Conservation (phyloP, 2,113 vertebrate genomes). For the Excalfactoria chinensis region DNA sequence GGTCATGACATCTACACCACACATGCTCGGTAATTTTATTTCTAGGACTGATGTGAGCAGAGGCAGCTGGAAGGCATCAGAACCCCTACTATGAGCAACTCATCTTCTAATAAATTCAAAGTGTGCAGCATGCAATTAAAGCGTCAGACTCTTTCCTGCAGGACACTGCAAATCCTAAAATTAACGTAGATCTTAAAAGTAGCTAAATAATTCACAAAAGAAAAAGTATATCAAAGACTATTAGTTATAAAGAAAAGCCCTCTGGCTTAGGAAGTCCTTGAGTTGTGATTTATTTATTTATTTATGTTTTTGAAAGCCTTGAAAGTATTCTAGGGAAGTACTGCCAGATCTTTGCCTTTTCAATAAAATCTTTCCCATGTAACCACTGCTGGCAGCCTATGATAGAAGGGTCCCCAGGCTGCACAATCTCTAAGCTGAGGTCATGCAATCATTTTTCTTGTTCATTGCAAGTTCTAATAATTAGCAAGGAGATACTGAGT, state of each 20-base stretch:
- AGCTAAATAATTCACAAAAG: not conserved
- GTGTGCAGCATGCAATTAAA: not conserved
- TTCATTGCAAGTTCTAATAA: not conserved
- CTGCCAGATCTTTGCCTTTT: not conserved
- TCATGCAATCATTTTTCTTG: not conserved
- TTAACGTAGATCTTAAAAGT: not conserved
- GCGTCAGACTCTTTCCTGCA: not conserved
- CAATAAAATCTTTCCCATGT: not conserved
- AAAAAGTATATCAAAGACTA: not conserved
- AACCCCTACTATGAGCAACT: not conserved
- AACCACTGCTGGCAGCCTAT: not conserved
- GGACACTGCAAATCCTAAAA: not conserved
- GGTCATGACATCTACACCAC: rapidly evolving
- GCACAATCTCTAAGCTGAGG: not conserved
- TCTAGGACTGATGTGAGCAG: not conserved
- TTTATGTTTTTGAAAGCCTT: not conserved
- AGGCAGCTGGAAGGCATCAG: not conserved
- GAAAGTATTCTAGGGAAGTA: not conserved
- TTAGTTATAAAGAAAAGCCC: not conserved
- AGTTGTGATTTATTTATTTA: not conserved
- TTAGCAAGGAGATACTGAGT: not conserved
- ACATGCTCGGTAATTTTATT: rapidly evolving
- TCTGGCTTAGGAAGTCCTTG: not conserved
- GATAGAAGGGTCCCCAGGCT: not conserved
- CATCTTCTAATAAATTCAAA: not conserved